phyloP scores from a whole-genome alignment of 2,113 vertebrate genomes.

The Pomatorhinus ruficollis region DNA sequence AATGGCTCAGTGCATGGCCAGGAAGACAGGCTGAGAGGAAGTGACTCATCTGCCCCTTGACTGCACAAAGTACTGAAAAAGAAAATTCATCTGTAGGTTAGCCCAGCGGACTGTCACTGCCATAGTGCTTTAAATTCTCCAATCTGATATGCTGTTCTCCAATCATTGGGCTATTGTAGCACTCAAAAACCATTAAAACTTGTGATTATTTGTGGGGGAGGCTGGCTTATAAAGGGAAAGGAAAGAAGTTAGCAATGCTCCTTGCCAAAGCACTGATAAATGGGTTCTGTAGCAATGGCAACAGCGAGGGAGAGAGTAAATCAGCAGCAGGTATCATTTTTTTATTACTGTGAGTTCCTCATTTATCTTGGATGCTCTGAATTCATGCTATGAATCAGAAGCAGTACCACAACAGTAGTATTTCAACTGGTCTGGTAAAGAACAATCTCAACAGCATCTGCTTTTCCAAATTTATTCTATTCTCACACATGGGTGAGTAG shows the following conservation, averaged over 20 bases:
- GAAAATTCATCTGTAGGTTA: neutral
- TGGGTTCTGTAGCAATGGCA: neutral
- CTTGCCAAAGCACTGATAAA: neutral
- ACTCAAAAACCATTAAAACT: neutral
- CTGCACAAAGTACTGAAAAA: neutral
- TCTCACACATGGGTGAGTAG: neutral
- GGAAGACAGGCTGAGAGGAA: neutral
- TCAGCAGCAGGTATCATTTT: neutral
- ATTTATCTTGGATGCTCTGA: neutral
- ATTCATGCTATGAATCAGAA: neutral
- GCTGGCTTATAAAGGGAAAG: neutral
- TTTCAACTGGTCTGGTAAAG: neutral
- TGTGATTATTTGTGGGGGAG: neutral
- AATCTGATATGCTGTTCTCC: neutral
- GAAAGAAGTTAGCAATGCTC: neutral
- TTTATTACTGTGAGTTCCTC: neutral
- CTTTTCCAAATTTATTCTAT: neutral
- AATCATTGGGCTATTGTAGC: neutral
- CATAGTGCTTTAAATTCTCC: neutral
- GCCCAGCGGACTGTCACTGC: neutral
- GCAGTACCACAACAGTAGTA: neutral
- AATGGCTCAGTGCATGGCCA: neutral
- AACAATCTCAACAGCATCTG: neutral
- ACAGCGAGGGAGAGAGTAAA: neutral
- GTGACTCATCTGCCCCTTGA: neutral